Evolutionary conservation across 2,113 vertebrate species (phyloP), one percentile per base, ranked within the genome.

Genomic region (Tachysurus vachellii): DNA sequence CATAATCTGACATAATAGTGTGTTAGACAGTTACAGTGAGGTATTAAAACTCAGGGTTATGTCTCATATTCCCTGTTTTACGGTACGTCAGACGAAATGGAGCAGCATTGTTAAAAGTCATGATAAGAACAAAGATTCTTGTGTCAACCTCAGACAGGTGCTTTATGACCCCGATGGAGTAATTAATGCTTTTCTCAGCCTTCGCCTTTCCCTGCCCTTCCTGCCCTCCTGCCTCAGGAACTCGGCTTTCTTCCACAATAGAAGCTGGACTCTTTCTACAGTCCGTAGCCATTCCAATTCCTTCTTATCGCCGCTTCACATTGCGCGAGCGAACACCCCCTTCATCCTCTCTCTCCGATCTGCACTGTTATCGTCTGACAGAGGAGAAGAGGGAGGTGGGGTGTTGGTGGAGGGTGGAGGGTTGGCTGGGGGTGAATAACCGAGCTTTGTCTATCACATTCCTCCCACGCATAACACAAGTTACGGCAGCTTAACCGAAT

Each of bases 141-240:
- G 84, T 23, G 76, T 42, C 83, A 85, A 28, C 70, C 44, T 62
- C 56, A 70, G 83, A 88, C 88, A 86, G 83, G 89, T 91, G 85
- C 79, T 89, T 91, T 81, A 91, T 91, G 88, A 91, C 81, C 88
- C 81, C 59, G 85, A 42, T 6, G 2, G 79, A 68, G 76, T 87
- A 87, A 90, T 80, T 85, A 83, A 88, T 79, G 47, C 53, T 75
- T 85, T 85, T 89, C 82, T 31, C 4, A 57, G 73, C 90, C 88
- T 93, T 88, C 91, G 91, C 90, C 93, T 93, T 91, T 89, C 91
- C 80, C 86, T 92, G 92, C 81, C 89, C 86, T 96, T 96, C 96
- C 95, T 96, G 92, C 88, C 86, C 89, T 68, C 57, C 85, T 1
- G 71, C 0, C 84, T 12, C 90, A 91, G 93, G 94, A 94, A 82